phyloP scores from a whole-genome alignment of 2,113 vertebrate genomes.

The Phylloscopus trochiloides region DNA sequence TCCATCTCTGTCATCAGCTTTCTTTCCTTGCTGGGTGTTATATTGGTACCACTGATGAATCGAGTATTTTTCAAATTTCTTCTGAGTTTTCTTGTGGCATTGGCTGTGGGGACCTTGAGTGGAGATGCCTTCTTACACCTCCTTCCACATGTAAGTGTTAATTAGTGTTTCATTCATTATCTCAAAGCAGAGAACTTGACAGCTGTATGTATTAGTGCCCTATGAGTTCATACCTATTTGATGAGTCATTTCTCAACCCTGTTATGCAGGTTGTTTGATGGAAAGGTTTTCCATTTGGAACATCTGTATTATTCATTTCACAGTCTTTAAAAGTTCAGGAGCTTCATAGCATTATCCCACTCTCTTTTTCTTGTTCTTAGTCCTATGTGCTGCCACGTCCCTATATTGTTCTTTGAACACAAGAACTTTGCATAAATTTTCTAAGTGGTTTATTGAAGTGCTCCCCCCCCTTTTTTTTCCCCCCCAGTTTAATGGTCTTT shows the following conservation, averaged over 20 bases:
- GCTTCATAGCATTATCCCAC: neutral
- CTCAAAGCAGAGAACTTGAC: neutral
- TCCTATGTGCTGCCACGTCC: neutral
- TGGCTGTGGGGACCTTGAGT: constrained; percentile 94
- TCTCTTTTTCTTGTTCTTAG: neutral
- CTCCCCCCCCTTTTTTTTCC: neutral
- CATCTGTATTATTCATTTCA: neutral
- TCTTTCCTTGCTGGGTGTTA: constrained; percentile 88
- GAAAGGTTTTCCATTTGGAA: neutral
- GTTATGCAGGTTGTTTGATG: neutral
- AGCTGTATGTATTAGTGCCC: neutral
- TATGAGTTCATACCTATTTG: neutral
- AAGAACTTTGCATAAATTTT: neutral
- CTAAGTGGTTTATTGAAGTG: neutral
- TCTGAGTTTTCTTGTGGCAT: constrained; percentile 93
- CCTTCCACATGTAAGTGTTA: constrained; percentile 91
- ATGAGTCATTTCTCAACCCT: neutral
- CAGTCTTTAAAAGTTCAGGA: neutral
- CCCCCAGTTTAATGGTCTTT: neutral
- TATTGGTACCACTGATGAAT: constrained; percentile 94
- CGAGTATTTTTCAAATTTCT: constrained; percentile 96
- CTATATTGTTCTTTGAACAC: neutral
- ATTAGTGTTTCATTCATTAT: neutral
- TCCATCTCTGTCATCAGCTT: constrained; percentile 95
- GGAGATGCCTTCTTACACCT: constrained; percentile 97